Percentiles rank a stretch among this genome's conserved stretches.
phyloP scores from a whole-genome alignment of 2,797 vertebrate genomes.

The Mustela erminea region DNA sequence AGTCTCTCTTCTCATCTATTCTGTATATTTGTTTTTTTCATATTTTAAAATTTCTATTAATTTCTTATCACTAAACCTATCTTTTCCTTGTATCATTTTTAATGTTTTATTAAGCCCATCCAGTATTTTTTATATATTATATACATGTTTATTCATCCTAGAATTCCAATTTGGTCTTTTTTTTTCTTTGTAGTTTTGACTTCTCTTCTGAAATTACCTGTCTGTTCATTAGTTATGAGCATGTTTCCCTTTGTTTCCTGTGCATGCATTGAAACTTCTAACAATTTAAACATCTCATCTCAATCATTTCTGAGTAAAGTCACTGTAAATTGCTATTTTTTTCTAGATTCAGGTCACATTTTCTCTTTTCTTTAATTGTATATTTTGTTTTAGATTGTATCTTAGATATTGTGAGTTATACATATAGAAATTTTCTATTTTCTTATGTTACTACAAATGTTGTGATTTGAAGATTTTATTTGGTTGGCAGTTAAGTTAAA shows the following conservation, averaged over 20 bases:
- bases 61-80: neutral
- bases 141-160: neutral
- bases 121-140: neutral
- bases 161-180: neutral
- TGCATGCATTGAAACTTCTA: neutral
- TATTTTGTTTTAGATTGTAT: neutral
- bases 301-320: neutral
- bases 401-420: neutral
- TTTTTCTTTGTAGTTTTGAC: neutral
- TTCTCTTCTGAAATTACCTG: neutral
- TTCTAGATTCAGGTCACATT: neutral
- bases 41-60: neutral
- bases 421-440: neutral
- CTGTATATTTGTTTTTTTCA: neutral
- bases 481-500: neutral
- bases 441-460: conserved; percentile 1
- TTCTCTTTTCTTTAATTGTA: neutral
- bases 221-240: neutral
- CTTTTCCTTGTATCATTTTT: neutral
- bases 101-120: neutral
- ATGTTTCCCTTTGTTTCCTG: neutral
- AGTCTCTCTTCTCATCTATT: neutral
- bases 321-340: neutral
- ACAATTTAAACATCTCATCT: neutral
- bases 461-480: conserved; percentile 5